Evolutionary conservation across 1,140 invertebrate genomes (phyloP), one percentile per base, ranked within the genome.

Genomic region (Drosophila miranda): DNA sequence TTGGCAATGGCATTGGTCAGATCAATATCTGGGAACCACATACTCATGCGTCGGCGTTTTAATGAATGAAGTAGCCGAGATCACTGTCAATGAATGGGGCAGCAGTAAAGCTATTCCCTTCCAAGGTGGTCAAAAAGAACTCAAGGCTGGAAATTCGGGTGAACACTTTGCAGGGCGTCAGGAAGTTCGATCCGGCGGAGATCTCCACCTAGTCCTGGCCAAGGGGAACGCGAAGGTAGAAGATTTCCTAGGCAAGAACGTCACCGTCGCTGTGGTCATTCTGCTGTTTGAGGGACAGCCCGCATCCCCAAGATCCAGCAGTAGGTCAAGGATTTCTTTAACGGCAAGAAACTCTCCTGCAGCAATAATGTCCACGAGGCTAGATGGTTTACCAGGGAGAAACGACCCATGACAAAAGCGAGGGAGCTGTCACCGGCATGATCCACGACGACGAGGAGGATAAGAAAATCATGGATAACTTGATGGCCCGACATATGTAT

Each of bases 161-260:
- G 0, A 87, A 91, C n/a, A 96, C 95, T 0, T 93, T 93, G 14
- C 94, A 96, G 82, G 95, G 97, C 44, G 93, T 95, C 7, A 99
- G 98, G 89, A 92, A 95, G 6, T 99, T 99, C 91, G 96, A 98
- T 5, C 97, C 98, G 34, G 98, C 99, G 92, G 98, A 99, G 93
- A 98, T 99, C 73, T 99, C 97, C 48, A 98, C 98, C 61, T 99
- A 98, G 97, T 99, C 26, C 92, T 99, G 38, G 95, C 94, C 16
- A 99, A 99, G 92, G 99, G 99, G 98, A 99, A 98, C 93, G 98
- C 99, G 92, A 98, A 97, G 38, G 98, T 98, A 34, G 98, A 99
- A 92, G 97, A 97, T 55, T 99, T 99, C 90, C 93, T 99, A 48
- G 98, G 98, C 56, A 99, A 99, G 92, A 98, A 96, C 90, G 95